Conservation (phyloP, 2,797 vertebrate species). For the Oryzias sinensis region DNA sequence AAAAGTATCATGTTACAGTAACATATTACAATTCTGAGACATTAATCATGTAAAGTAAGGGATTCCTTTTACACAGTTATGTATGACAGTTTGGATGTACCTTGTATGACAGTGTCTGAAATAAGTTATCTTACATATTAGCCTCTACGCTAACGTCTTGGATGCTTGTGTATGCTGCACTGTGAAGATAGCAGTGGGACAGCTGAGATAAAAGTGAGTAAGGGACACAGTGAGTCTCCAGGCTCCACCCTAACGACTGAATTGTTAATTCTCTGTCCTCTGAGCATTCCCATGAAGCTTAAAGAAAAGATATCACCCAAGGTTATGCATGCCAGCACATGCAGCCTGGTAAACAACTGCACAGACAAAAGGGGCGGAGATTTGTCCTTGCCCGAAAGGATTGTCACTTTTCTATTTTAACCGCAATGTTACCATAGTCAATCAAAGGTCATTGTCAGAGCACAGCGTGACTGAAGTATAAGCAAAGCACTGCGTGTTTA, state of each 20-base stretch:
- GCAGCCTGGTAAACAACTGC: slow-evolving; percentile 19
- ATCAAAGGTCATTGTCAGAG: slow-evolving; percentile 32
- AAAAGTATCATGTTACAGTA: too few species aligned
- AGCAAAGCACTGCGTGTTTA: background rate
- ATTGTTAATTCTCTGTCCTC: slow-evolving; percentile 57
- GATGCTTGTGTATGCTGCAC: slow-evolving; percentile 7
- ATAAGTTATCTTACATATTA: slow-evolving; percentile 20
- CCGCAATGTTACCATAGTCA: slow-evolving; percentile 26
- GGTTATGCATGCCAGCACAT: slow-evolving; percentile 58
- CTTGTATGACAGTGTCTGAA: too few species aligned
- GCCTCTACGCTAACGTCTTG: slow-evolving; percentile 31
- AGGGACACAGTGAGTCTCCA: slow-evolving; percentile 26
- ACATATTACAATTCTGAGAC: too few species aligned
- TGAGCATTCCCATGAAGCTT: slow-evolving; percentile 59
- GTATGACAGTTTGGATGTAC: too few species aligned
- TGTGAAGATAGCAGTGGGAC: slow-evolving; percentile 30
- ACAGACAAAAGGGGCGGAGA: slow-evolving; percentile 17
- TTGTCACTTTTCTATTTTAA: slow-evolving; percentile 58
- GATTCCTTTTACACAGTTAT: too few species aligned
- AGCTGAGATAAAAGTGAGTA: slow-evolving; percentile 18
- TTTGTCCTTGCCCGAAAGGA: slow-evolving; percentile 44
- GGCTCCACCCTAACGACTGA: slow-evolving; percentile 58
- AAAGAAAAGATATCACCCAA: slow-evolving; percentile 60
- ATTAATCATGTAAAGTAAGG: too few species aligned
- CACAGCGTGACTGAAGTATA: slow-evolving; percentile 2